Base-by-base conservation (phyloP, 1,140 invertebrate species). In the Danaus melanippus region DNA sequence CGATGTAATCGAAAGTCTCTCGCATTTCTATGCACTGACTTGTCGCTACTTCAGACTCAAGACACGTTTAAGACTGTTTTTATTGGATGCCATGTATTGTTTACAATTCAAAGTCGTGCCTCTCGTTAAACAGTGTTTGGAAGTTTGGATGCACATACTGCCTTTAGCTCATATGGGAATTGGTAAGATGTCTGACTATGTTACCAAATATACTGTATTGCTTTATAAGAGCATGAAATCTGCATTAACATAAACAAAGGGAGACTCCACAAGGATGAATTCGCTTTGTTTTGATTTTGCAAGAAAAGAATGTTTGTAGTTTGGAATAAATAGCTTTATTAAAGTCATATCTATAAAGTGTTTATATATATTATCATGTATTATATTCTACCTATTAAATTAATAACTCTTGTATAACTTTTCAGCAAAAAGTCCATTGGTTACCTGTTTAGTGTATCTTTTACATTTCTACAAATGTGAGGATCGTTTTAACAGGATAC, bases 51-150 rank as follows among this genome's bases (percentile, higher is more conserved):
- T 77, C 52, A 66, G 71, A 39, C 62, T 72, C 39, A 81, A 75
- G 53, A 76, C 69, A 45, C 74, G 76, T 10, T 62, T 88, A 8
- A 71, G 77, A 41, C 46, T 79, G 0, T 87, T 88, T 52, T 69
- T 87, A 32, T 57, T 87, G 55, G 82, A 87, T 65, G 85, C 84
- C 6, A 80, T 88, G 77, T 88, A 88, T 55, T 87, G 84, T 55
- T 65, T 86, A 11, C 73, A 79, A 32, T 86, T 69, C 52, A 87
- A 81, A 62, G 68, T 83, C 5, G 60, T 81, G 3, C 62, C 76
- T 10, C 51, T 87, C 3, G 72, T 88, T 8, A 83, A 74, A 49
- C 75, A 81, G 46, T 83, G 79, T 53, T 53, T 88, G 17, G 72
- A 84, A 56, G 74, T 81, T 7, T 87, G 85, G 84, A 78, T 74